phyloP scores from a whole-genome alignment of 2,113 vertebrate species.

The Perca schrenkii region DNA sequence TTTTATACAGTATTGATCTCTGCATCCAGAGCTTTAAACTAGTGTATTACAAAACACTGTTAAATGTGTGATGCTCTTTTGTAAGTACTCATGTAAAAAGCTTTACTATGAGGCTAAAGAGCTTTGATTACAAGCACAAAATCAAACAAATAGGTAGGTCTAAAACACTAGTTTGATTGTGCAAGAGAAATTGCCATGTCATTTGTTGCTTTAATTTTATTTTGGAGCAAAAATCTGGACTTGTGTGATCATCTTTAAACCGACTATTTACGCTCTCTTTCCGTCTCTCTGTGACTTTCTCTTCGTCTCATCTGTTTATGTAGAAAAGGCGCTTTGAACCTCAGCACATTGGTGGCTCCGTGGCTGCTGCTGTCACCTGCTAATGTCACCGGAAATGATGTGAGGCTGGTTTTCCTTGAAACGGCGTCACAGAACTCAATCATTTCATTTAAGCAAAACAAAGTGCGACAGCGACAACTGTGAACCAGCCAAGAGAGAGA shows the following conservation, averaged over 20 bases:
- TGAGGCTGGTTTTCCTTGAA: slow-evolving; percentile 60
- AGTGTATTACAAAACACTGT: slow-evolving; percentile 35
- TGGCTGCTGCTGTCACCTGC: slow-evolving; percentile 65
- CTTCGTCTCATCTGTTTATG: slow-evolving; percentile 61
- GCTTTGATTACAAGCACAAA: slow-evolving; percentile 9
- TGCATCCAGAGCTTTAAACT: slow-evolving; percentile 45
- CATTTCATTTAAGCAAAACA: slow-evolving; percentile 76
- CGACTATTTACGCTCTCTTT: slow-evolving; percentile 12
- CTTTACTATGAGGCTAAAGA: neutral
- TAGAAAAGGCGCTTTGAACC: slow-evolving; percentile 70
- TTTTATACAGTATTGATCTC: slow-evolving; percentile 71
- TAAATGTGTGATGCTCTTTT: slow-evolving; percentile 26
- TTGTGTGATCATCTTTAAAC: slow-evolving; percentile 22
- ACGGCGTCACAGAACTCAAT: slow-evolving; percentile 63
- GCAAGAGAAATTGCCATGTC: neutral
- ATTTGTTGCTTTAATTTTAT: neutral
- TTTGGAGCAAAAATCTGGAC: slow-evolving; percentile 12
- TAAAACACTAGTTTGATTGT: neutral
- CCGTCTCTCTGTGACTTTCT: slow-evolving; percentile 18
- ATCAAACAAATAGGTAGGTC: neutral
- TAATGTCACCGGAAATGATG: slow-evolving; percentile 79
- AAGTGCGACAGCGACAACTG: slow-evolving; percentile 74
- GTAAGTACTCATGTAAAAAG: neutral
- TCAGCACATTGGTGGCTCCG: slow-evolving; percentile 37
- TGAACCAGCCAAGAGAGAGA: slow-evolving; percentile 52